Conservation (phyloP, 2,888 invertebrate genomes). For the Portevinia maculata region DNA sequence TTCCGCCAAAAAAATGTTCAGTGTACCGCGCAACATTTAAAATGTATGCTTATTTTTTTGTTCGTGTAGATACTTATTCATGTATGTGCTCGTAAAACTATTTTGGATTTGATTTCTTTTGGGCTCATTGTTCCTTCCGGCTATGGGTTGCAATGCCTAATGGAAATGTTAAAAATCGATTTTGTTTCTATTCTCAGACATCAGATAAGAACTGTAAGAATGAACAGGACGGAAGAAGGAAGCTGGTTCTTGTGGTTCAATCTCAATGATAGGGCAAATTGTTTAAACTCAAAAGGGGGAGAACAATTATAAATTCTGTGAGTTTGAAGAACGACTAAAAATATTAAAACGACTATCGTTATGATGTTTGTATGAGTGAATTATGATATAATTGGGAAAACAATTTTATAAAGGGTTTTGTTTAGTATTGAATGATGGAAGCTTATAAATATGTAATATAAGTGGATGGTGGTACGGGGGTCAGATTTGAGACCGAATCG, state of each 20-base stretch:
- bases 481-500: too few species aligned
- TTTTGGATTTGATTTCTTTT: neutral
- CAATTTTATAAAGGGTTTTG: too few species aligned
- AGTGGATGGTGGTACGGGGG: too few species aligned
- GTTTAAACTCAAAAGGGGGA: neutral
- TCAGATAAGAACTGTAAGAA: neutral
- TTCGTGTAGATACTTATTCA: neutral
- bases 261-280: neutral
- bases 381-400: too few species aligned
- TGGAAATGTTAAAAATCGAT: constrained; percentile 2
- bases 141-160: constrained; percentile 4
- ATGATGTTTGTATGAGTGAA: too few species aligned
- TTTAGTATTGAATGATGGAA: neutral
- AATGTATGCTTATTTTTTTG: neutral
- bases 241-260: neutral
- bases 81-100: neutral
- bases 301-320: neutral
- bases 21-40: neutral
- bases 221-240: neutral
- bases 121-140: constrained; percentile 1
- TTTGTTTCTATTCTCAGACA: neutral
- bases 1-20: neutral
- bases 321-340: neutral
- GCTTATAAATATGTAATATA: neutral
- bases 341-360: neutral